Evolutionary conservation across 2,797 vertebrate genomes (phyloP).

Genomic region (Mionectes olivaceus): DNA sequence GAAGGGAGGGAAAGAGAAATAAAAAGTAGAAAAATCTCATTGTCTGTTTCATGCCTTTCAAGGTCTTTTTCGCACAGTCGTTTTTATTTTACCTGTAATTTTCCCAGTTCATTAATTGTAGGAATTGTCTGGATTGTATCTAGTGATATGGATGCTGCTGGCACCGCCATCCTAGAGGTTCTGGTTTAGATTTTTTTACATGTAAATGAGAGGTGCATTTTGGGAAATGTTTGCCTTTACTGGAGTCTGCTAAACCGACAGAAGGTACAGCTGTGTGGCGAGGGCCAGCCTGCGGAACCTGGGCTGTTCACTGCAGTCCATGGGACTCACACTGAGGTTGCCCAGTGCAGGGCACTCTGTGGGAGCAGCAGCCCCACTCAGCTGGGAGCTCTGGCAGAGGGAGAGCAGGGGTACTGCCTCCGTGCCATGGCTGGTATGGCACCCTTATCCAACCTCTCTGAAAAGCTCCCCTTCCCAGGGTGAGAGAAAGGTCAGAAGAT

Average conservation of each 20-base stretch:
- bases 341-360: rapidly evolving
- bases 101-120: constrained; percentile 63
- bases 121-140: constrained; percentile 27
- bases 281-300: background rate
- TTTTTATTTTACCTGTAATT: constrained; percentile 66
- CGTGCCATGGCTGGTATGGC: rapidly evolving
- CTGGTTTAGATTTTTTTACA: background rate
- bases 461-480: constrained; percentile 80
- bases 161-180: rapidly evolving
- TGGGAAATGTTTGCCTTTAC: background rate
- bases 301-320: rapidly evolving
- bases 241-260: background rate
- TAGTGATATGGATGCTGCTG: background rate
- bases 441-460: rapidly evolving
- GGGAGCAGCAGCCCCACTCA: background rate
- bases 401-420: rapidly evolving
- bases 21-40: constrained; percentile 33
- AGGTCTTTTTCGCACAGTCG: constrained; percentile 42
- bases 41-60: constrained; percentile 61
- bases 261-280: background rate
- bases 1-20: constrained; percentile 31
- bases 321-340: rapidly evolving
- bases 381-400: background rate
- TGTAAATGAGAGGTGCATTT: background rate
- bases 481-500: constrained; percentile 75